Base-by-base conservation (phyloP, 2,888 invertebrate genomes). In the Lymantria dispar region DNA sequence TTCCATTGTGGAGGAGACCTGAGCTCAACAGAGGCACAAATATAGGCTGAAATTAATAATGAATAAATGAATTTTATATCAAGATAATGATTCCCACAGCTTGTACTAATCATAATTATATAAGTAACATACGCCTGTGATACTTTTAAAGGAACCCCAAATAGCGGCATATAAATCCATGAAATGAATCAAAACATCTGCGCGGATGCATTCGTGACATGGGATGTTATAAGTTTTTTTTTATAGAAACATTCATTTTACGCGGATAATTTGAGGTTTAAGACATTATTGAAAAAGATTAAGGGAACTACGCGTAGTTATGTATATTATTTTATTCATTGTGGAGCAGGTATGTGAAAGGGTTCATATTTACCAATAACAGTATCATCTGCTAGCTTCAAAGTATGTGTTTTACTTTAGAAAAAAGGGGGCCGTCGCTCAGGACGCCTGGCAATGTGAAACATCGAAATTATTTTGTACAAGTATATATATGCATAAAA, bases 121-220 rank as follows among this genome's bases (percentile, higher is more conserved):
- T 22, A 3, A 22, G 22, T 22, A 22, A 22, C 22, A 49, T 50
- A 56, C 54, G 7, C 13, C 15, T 41, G 29, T 37, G 38, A 37
- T 14, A 12, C n/a, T 42, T 12, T 8, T 3, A 10, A 43, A 64
- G 56, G 59, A 66, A 68, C 70, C 66, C 67, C 53, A 68, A 66
- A 65, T 66, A 62, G 64, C 58, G 56, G 45, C 42, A 63, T 50
- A 52, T 30, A 61, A 70, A 66, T 58, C 72, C 77, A 73, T 83
- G 76, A 79, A 82, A 80, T 40, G 40, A 14, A n/a, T 78, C 60
- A 70, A 57, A 66, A 70, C 84, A 83, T 76, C 74, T 85, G 85
- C 49, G 50, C n/a, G 53, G 69, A 76, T 72, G 52, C 48, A 45
- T 60, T 50, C 65, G 61, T 66, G 72, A 65, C 69, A 69, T 64